phyloP scores from a whole-genome alignment of 2,797 vertebrate species.

The Diceros bicornis region DNA sequence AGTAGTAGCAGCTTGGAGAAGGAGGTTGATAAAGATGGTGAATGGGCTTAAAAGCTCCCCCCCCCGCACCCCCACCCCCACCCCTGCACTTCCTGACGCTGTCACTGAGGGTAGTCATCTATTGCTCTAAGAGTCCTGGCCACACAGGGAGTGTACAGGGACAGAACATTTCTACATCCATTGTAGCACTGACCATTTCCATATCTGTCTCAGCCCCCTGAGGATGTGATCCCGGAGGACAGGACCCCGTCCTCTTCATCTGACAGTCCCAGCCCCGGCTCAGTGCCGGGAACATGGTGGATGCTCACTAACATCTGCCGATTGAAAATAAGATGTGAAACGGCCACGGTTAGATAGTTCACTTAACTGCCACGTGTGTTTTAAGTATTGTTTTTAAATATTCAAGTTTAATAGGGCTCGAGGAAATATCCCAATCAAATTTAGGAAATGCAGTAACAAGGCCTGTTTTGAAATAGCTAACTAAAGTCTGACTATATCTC shows the following conservation, averaged over 20 bases:
- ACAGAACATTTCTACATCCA: neutral
- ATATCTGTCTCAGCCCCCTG: neutral
- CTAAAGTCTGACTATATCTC: slow-evolving; percentile 35
- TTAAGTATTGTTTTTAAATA: slow-evolving; percentile 1
- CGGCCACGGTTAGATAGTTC: neutral
- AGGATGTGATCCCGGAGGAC: neutral
- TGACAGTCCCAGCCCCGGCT: neutral
- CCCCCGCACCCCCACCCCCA: fast-evolving
- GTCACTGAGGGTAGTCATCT: neutral
- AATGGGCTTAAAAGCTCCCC: neutral
- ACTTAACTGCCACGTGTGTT: neutral
- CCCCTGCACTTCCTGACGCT: neutral
- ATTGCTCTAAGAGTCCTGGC: neutral
- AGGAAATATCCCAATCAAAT: slow-evolving; percentile 20
- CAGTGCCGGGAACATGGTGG: neutral
- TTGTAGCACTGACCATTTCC: neutral
- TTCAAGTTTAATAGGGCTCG: neutral
- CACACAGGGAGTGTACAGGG: neutral
- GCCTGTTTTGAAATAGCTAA: slow-evolving; percentile 20
- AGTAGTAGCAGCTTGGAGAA: neutral
- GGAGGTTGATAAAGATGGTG: neutral
- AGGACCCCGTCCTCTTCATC: neutral
- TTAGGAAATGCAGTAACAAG: slow-evolving; percentile 30
- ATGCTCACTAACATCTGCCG: neutral
- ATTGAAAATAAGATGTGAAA: neutral